These are phyloP conservation scores for Chrysodeixis includens DNA, from an alignment of 2,888 invertebrate genomes.

Conservation along the genomic window DNA sequence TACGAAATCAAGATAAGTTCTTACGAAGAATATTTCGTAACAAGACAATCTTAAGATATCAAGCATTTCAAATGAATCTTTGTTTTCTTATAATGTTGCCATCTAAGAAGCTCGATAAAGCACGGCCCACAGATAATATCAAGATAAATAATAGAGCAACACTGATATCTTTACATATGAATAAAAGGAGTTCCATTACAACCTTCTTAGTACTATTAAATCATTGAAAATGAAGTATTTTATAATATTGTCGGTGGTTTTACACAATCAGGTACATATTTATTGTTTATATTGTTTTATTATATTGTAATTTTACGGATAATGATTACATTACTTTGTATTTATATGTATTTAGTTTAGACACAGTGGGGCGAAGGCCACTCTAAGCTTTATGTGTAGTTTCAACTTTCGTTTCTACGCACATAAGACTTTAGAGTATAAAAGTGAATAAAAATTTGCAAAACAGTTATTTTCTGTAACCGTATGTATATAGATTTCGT, in stretches of 20 bases:
- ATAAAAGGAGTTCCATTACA: slow-evolving; percentile 6
- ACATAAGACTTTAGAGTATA: no score
- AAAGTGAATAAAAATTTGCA: no score
- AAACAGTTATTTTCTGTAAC: no score
- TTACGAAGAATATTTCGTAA: no score
- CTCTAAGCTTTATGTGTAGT: no score
- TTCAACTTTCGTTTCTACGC: no score
- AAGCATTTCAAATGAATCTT: no score
- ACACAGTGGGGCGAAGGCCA: no score
- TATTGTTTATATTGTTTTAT: background rate
- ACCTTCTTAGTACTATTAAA: background rate
- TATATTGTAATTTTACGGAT: slow-evolving; percentile 10
- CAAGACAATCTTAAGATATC: no score
- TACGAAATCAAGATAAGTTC: background rate
- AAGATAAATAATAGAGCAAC: slow-evolving; percentile 43
- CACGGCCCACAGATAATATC: slow-evolving; percentile 50
- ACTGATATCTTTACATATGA: slow-evolving; percentile 18
- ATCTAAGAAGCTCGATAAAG: slow-evolving; percentile 43
- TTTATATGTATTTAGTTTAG: no score
- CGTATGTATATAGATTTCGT: no score
- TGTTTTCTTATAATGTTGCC: background rate
- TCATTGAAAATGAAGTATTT: slow-evolving; percentile 33
- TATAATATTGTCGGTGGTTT: slow-evolving; percentile 5
- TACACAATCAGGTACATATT: slow-evolving; percentile 35
- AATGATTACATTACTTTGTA: no score